Percentiles rank a stretch among this genome's conserved stretches.
Evolutionary conservation across 2,113 vertebrate genomes (phyloP).

Genomic region (Hemiprocne comata): DNA sequence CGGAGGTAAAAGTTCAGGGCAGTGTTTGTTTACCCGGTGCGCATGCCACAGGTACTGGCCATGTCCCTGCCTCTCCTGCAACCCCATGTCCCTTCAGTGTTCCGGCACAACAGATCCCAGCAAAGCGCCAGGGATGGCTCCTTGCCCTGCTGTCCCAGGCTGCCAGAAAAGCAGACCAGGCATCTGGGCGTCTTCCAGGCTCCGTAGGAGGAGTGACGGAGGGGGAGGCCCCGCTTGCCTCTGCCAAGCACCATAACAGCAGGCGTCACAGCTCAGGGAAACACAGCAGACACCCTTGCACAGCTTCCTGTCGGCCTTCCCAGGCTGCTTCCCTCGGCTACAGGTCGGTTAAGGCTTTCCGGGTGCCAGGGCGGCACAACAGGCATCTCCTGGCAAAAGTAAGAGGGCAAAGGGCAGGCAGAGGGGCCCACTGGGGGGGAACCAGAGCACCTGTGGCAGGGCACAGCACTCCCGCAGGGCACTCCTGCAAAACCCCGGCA

Average conservation of each 20-base stretch:
- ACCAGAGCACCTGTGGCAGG: neutral
- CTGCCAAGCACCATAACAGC: fast-evolving
- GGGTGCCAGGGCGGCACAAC: fast-evolving
- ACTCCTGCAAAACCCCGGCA: neutral
- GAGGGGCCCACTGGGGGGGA: neutral
- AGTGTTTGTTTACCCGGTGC: neutral
- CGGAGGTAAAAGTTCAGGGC: neutral
- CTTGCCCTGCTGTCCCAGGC: fast-evolving
- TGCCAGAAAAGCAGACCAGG: neutral
- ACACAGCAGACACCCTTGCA: fast-evolving
- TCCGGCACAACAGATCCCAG: fast-evolving
- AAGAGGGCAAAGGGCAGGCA: neutral
- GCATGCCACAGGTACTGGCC: fast-evolving
- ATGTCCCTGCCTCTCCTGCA: neutral
- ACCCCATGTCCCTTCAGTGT: neutral
- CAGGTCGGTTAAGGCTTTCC: neutral
- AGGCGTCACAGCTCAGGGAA: fast-evolving
- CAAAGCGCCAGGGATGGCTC: fast-evolving
- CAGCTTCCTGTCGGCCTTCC: too few species aligned
- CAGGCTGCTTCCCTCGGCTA: fast-evolving
- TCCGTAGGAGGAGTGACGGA: neutral
- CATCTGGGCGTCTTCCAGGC: fast-evolving
- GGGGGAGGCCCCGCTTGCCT: neutral
- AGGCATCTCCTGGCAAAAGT: fast-evolving
- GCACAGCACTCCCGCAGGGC: too few species aligned